Base-by-base conservation (phyloP, 2,113 vertebrate genomes). In the Arenaria interpres region DNA sequence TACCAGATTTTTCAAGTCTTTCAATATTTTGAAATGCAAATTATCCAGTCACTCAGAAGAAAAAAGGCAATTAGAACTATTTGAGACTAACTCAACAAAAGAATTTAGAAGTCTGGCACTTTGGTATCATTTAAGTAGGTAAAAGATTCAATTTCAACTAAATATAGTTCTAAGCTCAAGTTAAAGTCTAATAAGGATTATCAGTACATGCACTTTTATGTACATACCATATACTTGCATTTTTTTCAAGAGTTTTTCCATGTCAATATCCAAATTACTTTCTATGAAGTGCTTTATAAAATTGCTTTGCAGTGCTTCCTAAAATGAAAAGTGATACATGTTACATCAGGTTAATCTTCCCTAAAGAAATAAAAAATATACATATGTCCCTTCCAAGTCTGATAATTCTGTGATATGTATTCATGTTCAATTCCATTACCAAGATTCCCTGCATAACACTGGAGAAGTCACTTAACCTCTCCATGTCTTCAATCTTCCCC, bases 201-300 rank as follows among this genome's bases (percentile, higher is more conserved):
- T 39, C 15, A 41, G 13, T 54, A 33, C 17, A 14, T 9, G 10
- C 4, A 45, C 10, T 62, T 68, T 59, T 23, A 69, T 25, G 16
- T 53, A 89, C 98, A 7, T 93, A 98, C 98, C 97, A 6, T 97
- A 98, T 2, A 27, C 33, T 71, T 96, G 88, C 37, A 98, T 94
- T 32, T 96, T 92, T 76, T 92, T 76, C 1, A 64, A 68, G 25
- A 98, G 88, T 12, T 92, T 73, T 68, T 95, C 97, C 45, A 71
- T 82, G 48, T 98, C 94, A 48, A 98, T 56, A 57, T 97, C 90
- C 93, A 98, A 73, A 77, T 97, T 97, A 28, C 86, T 98, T 91
- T 98, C 93, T 77, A 98, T 39, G 30, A 97, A 98, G n/a, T 91
- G 97, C 63, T 96, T 97, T 92, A 98, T 24, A 23, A 98, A 98